Evolutionary conservation across 2,888 invertebrate genomes (phyloP).

Genomic region (Polydrusus cervinus): DNA sequence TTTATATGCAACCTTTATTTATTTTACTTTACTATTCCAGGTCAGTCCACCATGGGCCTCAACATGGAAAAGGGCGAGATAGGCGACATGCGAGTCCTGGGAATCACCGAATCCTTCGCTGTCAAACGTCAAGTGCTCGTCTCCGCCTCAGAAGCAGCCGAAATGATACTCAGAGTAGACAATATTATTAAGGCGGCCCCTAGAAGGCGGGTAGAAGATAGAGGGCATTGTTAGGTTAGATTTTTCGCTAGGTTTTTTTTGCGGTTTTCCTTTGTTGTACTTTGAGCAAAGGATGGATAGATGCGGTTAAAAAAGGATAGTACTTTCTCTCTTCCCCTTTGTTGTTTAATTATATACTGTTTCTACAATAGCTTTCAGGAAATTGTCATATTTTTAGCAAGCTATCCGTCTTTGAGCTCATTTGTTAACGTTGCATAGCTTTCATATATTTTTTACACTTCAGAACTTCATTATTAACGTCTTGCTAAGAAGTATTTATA

Average conservation of each 20-base stretch:
- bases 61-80: conserved; percentile 93
- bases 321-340: too few relatives aligned
- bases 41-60: conserved; percentile 82
- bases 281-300: conserved; percentile 10
- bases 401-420: conserved; percentile 20
- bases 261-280: conserved; percentile 1
- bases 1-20: neutral
- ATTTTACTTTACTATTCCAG: conserved; percentile 25
- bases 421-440: conserved; percentile 36
- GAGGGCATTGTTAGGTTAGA: conserved; percentile 79
- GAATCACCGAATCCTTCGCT: conserved; percentile 96
- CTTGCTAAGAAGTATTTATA: conserved; percentile 11
- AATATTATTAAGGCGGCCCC: conserved; percentile 96
- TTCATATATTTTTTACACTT: conserved; percentile 33
- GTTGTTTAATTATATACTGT: too few relatives aligned
- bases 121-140: conserved; percentile 97
- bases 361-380: too few relatives aligned
- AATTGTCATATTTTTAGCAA: neutral
- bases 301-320: neutral
- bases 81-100: conserved; percentile 92
- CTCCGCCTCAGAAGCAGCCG: conserved; percentile 97
- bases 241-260: conserved; percentile 35
- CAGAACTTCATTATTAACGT: conserved; percentile 25
- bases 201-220: conserved; percentile 89
- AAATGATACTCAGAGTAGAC: conserved; percentile 99